Base-by-base conservation (phyloP, 2,113 vertebrate genomes). In the Microtus ochrogaster region DNA sequence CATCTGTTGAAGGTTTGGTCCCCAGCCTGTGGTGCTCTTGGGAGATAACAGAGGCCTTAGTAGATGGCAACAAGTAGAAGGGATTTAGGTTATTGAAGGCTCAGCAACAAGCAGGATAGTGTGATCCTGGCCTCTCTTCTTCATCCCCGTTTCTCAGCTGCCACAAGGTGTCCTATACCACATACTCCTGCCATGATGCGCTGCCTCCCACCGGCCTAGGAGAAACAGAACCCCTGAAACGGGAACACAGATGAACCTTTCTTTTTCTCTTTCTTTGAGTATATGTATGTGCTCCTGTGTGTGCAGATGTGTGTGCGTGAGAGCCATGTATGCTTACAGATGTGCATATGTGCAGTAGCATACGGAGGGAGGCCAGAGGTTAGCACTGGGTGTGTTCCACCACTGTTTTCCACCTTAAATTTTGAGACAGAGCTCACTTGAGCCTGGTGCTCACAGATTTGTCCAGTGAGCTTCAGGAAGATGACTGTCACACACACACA, bases 191-290 rank as follows among this genome's bases (percentile, higher is more conserved):
- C 28, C 30, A 13, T 30, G 14, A 47, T 73, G 61, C 39, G 1
- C 13, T 26, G 4, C 36, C 14, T 17, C 1, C 36, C 2, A 13
- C 17, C 1, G 63, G 36, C 12, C 0, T 17, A 41, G 26, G 55
- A 12, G 26, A 28, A 44, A 24, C 8, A 13, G 19, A 58, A 10
- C 2, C 36, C n/a, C 79, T 84, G 68, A 49, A 63, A 47, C 39
- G 41, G 12, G 21, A 72, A 12, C 14, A 5, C 33, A 21, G 44
- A 74, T 10, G 11, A 73, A n/a, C 12, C 5, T 7, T 91, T 52
- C 17, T 33, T 44, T 33, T 28, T 44, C 44, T 63, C 49, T 14
- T 61, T 39, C 36, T 26, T 28, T 63, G 58, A 63, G 81, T 41
- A 11, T 63, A 30, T 83, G n/a, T 84, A 22, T 83, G 9, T 65